phyloP scores from a whole-genome alignment of 2,797 vertebrate species.

The Merluccius polli region DNA sequence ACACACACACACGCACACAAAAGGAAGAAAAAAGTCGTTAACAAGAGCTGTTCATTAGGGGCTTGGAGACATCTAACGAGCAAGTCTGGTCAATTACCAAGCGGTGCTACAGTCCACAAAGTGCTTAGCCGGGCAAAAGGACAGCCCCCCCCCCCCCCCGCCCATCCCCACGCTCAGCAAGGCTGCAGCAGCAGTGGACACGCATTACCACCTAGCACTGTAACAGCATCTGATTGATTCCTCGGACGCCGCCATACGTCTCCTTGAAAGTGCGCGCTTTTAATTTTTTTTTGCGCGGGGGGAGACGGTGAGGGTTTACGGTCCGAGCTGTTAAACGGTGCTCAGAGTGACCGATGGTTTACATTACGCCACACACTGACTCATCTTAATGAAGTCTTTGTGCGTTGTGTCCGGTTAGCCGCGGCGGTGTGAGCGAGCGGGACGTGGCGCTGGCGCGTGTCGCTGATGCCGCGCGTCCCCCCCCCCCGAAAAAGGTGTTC shows the following conservation, averaged over 20 bases:
- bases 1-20: neutral
- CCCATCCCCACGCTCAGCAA: neutral
- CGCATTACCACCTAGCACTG: neutral
- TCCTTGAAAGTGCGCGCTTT: neutral
- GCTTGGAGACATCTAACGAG: conserved; percentile 28
- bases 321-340: neutral
- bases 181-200: conserved; percentile 6
- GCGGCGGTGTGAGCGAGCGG: neutral
- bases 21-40: conserved; percentile 16
- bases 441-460: neutral
- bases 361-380: neutral
- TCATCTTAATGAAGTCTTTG: neutral
- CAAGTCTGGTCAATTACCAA: conserved; percentile 36
- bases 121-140: conserved; percentile 9
- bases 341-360: neutral
- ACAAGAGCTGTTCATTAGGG: conserved; percentile 33
- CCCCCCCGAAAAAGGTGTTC: neutral
- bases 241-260: neutral
- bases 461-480: neutral
- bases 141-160: neutral
- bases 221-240: neutral
- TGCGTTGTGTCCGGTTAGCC: neutral
- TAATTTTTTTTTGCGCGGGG: too few species aligned
- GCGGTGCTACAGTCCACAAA: conserved; percentile 10
- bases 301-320: neutral